Conservation (phyloP, 2,797 vertebrate species). For the Rallus crepitans region DNA sequence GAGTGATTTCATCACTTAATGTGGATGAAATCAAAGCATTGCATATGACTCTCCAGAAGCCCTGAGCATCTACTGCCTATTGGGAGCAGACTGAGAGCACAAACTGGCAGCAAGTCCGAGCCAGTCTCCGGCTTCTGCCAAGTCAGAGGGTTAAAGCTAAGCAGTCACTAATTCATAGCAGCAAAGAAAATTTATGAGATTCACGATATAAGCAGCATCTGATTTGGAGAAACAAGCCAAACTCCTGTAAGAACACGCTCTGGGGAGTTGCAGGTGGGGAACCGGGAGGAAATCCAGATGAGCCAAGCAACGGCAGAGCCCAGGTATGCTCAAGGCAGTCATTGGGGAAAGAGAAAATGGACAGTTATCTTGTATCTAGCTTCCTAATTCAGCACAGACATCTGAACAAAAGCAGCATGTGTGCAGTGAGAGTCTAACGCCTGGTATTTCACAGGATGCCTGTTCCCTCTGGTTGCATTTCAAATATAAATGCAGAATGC, state of each 20-base stretch:
- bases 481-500: not conserved
- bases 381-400: not conserved
- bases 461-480: not conserved
- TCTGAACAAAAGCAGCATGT: not conserved
- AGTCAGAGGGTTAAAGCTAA: not conserved
- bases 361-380: not conserved
- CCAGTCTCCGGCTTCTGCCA: not conserved
- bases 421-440: not conserved
- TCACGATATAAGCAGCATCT: not conserved
- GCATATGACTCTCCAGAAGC: not conserved
- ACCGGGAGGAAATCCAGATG: not conserved
- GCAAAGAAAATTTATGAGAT: not conserved
- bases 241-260: not conserved
- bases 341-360: not conserved
- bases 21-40: not conserved
- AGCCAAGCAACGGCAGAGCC: not conserved
- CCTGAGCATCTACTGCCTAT: not conserved
- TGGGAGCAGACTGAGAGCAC: not conserved
- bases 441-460: not conserved
- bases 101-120: not conserved
- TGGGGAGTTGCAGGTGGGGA: not conserved
- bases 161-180: not conserved
- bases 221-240: not conserved
- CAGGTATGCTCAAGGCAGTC: not conserved
- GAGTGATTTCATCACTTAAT: not conserved